Conservation (phyloP, 2,797 vertebrate species). For the Sebastes alutus region DNA sequence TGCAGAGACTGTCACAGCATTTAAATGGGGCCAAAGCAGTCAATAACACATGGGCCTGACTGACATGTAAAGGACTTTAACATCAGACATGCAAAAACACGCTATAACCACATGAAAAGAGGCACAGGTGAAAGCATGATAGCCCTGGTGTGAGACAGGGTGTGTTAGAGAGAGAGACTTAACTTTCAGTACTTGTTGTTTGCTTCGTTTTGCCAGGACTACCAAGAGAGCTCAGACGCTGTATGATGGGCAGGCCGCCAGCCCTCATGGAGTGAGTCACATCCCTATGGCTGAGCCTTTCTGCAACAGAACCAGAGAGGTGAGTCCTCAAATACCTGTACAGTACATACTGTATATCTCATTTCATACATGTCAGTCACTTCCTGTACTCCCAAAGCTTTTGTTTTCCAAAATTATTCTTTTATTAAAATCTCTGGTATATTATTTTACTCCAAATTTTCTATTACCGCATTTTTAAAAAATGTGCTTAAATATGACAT, state of each 20-base stretch:
- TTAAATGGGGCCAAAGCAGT: too few relatives aligned
- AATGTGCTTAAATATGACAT: neutral
- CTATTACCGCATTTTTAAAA: neutral
- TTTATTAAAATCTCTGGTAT: neutral
- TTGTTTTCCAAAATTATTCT: neutral
- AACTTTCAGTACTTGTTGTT: neutral
- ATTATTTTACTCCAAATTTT: neutral
- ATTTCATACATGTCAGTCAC: neutral
- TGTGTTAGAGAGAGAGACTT: too few relatives aligned
- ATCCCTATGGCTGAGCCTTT: conserved; percentile 96
- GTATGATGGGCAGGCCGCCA: conserved; percentile 86
- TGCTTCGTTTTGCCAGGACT: conserved; percentile 81
- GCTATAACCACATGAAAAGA: too few relatives aligned
- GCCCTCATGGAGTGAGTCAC: conserved; percentile 90
- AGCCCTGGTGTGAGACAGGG: too few relatives aligned
- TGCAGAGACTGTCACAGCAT: too few relatives aligned
- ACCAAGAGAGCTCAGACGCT: conserved; percentile 91
- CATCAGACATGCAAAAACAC: too few relatives aligned
- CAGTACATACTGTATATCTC: neutral
- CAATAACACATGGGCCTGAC: too few relatives aligned
- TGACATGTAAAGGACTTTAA: too few relatives aligned
- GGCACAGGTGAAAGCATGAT: too few relatives aligned
- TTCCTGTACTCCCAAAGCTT: neutral
- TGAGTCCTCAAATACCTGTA: conserved; percentile 60
- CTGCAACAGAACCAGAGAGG: conserved; percentile 94